phyloP scores from a whole-genome alignment of 92 coral and sea anemone genomes.

The Heteractis magnifica region DNA sequence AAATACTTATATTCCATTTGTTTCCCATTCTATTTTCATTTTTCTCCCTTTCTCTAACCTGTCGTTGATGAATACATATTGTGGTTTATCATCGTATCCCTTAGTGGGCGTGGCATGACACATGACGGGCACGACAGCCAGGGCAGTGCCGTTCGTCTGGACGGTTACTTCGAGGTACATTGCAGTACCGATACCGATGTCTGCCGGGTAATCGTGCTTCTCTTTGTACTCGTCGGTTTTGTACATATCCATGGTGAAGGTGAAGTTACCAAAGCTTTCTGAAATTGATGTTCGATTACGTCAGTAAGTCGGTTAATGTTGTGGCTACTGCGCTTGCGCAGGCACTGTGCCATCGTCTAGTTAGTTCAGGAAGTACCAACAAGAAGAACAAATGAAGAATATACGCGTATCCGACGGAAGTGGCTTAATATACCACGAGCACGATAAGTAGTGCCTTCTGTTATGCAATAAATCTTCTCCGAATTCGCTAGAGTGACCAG shows the following conservation, averaged over 20 bases:
- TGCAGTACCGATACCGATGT: constrained; percentile 47
- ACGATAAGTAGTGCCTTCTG: no score
- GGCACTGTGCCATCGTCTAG: no score
- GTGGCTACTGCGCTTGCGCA: no score
- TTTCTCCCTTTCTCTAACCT: constrained; percentile 29
- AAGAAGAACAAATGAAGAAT: no score
- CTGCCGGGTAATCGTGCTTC: constrained; percentile 55
- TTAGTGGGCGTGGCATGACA: constrained; percentile 75
- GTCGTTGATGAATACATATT: constrained; percentile 58
- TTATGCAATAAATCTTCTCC: no score
- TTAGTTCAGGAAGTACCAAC: no score
- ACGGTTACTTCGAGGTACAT: constrained; percentile 59
- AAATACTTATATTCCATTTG: no score
- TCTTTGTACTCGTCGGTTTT: constrained; percentile 51
- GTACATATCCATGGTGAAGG: constrained; percentile 71
- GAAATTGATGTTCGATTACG: not conserved
- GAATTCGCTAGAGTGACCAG: no score
- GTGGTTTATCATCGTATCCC: constrained; percentile 51
- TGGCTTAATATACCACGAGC: not conserved
- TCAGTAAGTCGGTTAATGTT: not conserved
- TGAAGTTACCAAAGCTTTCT: constrained; percentile 75
- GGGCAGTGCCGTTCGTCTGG: constrained; percentile 46
- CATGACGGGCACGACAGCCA: constrained; percentile 55
- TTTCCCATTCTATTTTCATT: no score
- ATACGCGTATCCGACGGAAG: no score